Conservation (phyloP, 92 coral and sea anemone species). For the Diadumene lineata region DNA sequence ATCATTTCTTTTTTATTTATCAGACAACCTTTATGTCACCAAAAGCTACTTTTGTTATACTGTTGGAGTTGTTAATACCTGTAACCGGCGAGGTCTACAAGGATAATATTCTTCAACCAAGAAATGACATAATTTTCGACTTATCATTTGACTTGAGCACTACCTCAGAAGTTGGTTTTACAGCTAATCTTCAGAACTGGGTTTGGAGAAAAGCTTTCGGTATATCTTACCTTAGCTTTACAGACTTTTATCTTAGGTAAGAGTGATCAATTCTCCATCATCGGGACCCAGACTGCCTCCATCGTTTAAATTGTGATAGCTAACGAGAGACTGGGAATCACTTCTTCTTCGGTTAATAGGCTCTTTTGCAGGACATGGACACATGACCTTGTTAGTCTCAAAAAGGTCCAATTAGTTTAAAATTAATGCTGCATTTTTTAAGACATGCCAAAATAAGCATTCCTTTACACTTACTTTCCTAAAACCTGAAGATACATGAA, state of each 20-base stretch:
- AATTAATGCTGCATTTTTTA: no score
- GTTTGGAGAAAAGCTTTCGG: constrained; percentile 85
- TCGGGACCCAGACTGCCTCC: no score
- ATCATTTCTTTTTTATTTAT: no score
- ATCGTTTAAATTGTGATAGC: no score
- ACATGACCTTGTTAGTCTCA: no score
- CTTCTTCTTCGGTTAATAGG: no score
- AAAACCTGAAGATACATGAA: no score
- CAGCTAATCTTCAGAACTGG: constrained; percentile 47
- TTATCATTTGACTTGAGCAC: constrained; percentile 50
- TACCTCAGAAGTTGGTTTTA: constrained; percentile 55
- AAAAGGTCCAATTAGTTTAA: no score
- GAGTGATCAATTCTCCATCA: background rate
- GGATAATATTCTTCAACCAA: constrained; percentile 38
- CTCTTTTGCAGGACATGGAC: no score
- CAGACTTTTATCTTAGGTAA: constrained; percentile 61
- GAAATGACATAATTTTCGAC: constrained; percentile 35
- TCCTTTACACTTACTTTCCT: no score
- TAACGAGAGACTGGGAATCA: no score
- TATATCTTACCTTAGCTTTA: constrained; percentile 49
- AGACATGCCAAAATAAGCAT: no score
- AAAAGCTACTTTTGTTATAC: constrained; percentile 9
- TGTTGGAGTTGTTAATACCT: constrained; percentile 54
- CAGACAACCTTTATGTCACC: constrained; percentile 17
- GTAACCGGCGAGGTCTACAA: constrained; percentile 61